Percentiles rank a stretch among this genome's conserved stretches.
These are phyloP conservation scores for Prorops nasuta DNA, from an alignment of 1,140 invertebrate genomes.

Conservation along the genomic window DNA sequence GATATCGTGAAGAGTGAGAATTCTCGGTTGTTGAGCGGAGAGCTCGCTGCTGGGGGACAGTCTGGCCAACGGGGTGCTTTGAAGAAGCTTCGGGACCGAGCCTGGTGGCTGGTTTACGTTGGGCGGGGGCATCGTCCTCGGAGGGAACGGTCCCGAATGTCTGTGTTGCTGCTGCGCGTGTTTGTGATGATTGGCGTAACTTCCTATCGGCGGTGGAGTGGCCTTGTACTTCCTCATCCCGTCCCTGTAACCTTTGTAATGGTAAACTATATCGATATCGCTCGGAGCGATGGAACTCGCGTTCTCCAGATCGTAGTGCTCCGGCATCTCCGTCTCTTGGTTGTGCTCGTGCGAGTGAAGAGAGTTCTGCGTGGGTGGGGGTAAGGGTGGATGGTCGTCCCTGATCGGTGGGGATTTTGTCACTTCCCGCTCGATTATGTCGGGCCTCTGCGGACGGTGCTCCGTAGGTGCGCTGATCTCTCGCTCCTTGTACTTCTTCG, in stretches of 20 bases:
- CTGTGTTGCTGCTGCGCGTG: conserved; percentile 72
- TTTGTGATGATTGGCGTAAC: conserved; percentile 71
- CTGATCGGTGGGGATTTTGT: conserved; percentile 74
- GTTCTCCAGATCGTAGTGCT: conserved; percentile 96
- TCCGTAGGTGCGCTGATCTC: conserved; percentile 67
- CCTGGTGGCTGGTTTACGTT: conserved; percentile 60
- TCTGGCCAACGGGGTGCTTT: conserved; percentile 85
- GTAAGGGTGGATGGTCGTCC: conserved; percentile 74
- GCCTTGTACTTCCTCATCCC: conserved; percentile 85
- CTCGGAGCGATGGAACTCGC: conserved; percentile 95
- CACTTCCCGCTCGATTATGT: conserved; percentile 90
- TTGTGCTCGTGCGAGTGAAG: conserved; percentile 68
- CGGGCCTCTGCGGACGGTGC: conserved; percentile 76
- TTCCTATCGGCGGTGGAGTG: conserved; percentile 68
- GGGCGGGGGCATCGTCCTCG: conserved; percentile 67
- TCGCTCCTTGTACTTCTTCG: conserved; percentile 85
- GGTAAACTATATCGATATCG: conserved; percentile 95
- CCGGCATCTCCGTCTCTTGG: conserved; percentile 77
- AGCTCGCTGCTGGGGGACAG: conserved; percentile 89
- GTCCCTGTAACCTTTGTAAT: conserved; percentile 90
- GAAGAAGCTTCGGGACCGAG: conserved; percentile 65
- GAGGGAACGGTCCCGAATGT: conserved; percentile 68
- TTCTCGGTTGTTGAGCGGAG: conserved; percentile 85
- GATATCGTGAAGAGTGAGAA: conserved; percentile 89
- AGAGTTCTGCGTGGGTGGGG: conserved; percentile 63